phyloP scores from a whole-genome alignment of 2,797 vertebrate species.

The Pterois miles region DNA sequence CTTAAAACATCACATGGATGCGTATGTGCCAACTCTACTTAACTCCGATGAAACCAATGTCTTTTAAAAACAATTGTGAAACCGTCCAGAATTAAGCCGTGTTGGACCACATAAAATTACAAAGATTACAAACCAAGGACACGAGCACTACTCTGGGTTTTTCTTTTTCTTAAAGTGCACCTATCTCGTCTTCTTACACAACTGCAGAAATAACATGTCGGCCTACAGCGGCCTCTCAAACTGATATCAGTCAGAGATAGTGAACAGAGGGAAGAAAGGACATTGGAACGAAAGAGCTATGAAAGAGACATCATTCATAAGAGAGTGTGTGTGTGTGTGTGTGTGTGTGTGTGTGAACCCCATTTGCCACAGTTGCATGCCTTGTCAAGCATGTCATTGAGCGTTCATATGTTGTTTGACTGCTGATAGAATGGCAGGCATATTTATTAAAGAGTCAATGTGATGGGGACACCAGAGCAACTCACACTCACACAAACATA shows the following conservation, averaged over 20 bases:
- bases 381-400: constrained; percentile 80
- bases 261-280: constrained; percentile 47
- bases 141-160: neutral
- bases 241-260: constrained; percentile 49
- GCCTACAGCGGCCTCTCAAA: constrained; percentile 27
- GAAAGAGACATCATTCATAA: constrained; percentile 64
- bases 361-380: constrained; percentile 69
- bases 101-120: neutral
- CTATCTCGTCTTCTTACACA: neutral
- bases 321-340: constrained; percentile 5
- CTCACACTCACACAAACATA: constrained; percentile 20
- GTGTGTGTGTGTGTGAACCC: neutral
- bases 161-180: neutral
- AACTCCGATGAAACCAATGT: neutral
- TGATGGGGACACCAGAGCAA: constrained; percentile 64
- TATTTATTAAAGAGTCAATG: constrained; percentile 79
- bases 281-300: constrained; percentile 37
- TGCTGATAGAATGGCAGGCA: constrained; percentile 74
- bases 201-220: constrained; percentile 15
- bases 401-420: constrained; percentile 75
- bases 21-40: neutral
- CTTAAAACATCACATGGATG: neutral
- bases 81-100: neutral
- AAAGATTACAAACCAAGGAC: neutral
- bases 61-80: neutral